These are phyloP conservation scores for Microtus oregoni DNA, from an alignment of 2,113 vertebrate species.

Conservation along the genomic window DNA sequence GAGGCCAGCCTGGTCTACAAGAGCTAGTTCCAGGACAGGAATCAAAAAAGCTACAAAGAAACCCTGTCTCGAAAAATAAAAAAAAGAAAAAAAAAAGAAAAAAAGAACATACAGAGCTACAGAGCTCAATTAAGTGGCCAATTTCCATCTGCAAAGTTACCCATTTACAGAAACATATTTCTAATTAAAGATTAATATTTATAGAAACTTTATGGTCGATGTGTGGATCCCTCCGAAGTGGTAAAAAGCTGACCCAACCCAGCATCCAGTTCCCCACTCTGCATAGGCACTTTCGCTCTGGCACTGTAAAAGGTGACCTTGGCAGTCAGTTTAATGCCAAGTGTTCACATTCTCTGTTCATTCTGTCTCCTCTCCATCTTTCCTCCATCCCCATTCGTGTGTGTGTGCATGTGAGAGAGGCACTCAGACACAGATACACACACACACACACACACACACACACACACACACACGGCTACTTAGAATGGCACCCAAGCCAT, in stretches of 20 bases:
- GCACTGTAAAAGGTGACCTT: neutral
- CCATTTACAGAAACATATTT: slow-evolving; percentile 16
- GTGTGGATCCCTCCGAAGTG: neutral
- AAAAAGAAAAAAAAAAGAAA: too few relatives aligned
- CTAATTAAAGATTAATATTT: neutral
- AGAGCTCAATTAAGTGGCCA: neutral
- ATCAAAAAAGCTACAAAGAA: too few relatives aligned
- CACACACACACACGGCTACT: neutral
- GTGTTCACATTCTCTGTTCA: neutral
- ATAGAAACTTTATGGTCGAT: neutral
- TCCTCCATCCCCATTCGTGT: neutral
- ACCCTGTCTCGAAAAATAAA: too few relatives aligned
- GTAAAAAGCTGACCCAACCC: neutral
- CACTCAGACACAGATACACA: neutral
- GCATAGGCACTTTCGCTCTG: neutral
- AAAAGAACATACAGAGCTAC: neutral
- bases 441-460: neutral
- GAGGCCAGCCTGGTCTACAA: too few relatives aligned
- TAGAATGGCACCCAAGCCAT: neutral
- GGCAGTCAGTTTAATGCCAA: neutral
- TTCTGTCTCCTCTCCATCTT: neutral
- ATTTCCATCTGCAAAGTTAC: neutral
- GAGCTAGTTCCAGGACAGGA: too few relatives aligned
- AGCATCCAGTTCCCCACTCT: neutral
- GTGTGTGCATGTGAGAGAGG: neutral